Conservation (phyloP, 2,113 vertebrate genomes). For the Micromys minutus region DNA sequence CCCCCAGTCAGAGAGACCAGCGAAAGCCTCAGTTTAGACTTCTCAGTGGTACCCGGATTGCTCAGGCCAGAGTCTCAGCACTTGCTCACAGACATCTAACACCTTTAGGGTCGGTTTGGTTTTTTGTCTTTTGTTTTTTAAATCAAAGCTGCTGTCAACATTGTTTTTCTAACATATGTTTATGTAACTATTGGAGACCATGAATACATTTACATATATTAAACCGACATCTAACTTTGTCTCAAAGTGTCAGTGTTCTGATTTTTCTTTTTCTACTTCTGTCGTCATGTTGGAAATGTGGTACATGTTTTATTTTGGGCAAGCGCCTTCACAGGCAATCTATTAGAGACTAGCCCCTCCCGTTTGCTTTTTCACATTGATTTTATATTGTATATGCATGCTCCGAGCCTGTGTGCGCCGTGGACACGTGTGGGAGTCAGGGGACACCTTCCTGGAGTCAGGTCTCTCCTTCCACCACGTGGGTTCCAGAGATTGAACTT, state of each 20-base stretch:
- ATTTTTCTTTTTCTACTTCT: conserved; percentile 42
- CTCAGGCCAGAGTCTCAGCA: background rate
- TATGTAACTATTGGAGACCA: background rate
- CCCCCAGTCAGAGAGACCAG: background rate
- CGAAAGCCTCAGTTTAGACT: no score
- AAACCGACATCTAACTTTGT: background rate
- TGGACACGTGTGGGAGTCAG: background rate
- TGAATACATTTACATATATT: conserved; percentile 51
- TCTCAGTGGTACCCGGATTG: accelerated
- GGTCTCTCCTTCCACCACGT: background rate
- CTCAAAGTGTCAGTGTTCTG: background rate
- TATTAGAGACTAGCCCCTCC: background rate
- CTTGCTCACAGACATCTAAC: background rate
- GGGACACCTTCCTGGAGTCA: background rate
- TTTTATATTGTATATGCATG: background rate
- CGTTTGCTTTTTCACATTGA: background rate
- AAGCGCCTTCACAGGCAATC: background rate
- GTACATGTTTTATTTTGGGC: background rate
- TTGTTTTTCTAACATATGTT: conserved; percentile 10
- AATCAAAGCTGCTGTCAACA: background rate
- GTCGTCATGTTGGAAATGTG: background rate
- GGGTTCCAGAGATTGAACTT: background rate
- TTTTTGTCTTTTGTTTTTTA: background rate
- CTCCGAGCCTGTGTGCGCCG: background rate
- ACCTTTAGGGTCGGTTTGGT: background rate